A percentile compares a stretch with the other conserved stretches of the same genome.
These are phyloP conservation scores for Psammodynastes pulverulentus DNA, from an alignment of 2,113 vertebrate species.

Conservation along the genomic window DNA sequence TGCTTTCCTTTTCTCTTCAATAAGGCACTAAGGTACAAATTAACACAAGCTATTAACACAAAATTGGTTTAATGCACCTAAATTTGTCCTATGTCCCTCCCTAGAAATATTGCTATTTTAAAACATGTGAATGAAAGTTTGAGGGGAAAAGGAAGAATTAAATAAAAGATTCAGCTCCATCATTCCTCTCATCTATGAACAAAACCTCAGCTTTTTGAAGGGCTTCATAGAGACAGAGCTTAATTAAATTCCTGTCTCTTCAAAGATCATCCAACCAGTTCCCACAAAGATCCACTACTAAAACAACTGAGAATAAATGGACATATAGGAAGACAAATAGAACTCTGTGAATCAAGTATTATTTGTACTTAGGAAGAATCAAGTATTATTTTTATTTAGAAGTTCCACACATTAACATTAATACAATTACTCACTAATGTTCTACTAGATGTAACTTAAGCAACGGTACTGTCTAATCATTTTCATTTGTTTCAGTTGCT, in stretches of 20 bases:
- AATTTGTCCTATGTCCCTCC: constrained; percentile 34
- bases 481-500: neutral
- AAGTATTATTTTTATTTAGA: constrained; percentile 42
- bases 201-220: constrained; percentile 53
- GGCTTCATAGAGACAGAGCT: constrained; percentile 8
- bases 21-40: constrained; percentile 48
- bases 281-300: constrained; percentile 56
- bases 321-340: constrained; percentile 53
- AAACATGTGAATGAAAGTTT: neutral
- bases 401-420: constrained; percentile 63
- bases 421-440: constrained; percentile 39
- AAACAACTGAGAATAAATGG: constrained; percentile 58
- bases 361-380: constrained; percentile 36
- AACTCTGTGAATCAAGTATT: constrained; percentile 24
- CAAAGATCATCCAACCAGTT: constrained; percentile 35
- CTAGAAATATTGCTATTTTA: neutral
- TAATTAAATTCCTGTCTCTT: constrained; percentile 46
- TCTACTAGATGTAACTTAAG: neutral
- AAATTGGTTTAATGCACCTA: constrained; percentile 49
- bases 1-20: constrained; percentile 58
- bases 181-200: constrained; percentile 9
- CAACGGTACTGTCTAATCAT: neutral
- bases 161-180: neutral
- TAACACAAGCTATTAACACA: constrained; percentile 56
- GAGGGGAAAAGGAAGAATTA: constrained; percentile 20